These are phyloP conservation scores for Homalodisca vitripennis DNA, from an alignment of 1,140 invertebrate genomes.

Conservation along the genomic window DNA sequence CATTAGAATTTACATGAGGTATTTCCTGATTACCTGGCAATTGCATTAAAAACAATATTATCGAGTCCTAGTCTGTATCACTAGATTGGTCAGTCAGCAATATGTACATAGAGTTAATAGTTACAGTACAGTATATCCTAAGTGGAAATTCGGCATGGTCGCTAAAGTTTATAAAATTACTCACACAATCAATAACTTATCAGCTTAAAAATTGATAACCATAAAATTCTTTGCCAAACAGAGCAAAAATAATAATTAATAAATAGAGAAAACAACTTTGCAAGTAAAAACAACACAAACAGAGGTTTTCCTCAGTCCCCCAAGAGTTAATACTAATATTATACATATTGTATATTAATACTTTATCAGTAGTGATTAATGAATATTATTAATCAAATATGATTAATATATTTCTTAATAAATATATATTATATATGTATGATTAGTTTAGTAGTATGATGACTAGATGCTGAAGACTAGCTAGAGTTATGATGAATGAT, in stretches of 20 bases:
- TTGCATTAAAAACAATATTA: constrained; percentile 14
- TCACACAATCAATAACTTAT: neutral
- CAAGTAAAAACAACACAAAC: constrained; percentile 2
- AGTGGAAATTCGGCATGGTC: constrained; percentile 26
- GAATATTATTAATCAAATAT: constrained; percentile 28
- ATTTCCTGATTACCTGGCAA: constrained; percentile 13
- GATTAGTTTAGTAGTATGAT: constrained; percentile 25
- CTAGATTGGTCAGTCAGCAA: constrained; percentile 16
- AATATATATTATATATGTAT: constrained; percentile 26
- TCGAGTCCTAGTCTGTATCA: constrained; percentile 1
- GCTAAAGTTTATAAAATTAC: constrained; percentile 23
- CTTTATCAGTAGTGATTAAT: constrained; percentile 27
- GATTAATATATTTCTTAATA: constrained; percentile 27
- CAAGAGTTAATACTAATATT: constrained; percentile 27
- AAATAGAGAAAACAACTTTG: constrained; percentile 25
- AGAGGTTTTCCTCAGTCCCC: neutral
- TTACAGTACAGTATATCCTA: too few relatives aligned
- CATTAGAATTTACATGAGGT: constrained; percentile 13
- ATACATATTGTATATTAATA: constrained; percentile 26
- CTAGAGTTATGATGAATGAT: constrained; percentile 1
- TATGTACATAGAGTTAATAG: constrained; percentile 15
- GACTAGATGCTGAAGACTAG: constrained; percentile 25
- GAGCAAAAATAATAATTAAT: constrained; percentile 18
- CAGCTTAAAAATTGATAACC: constrained; percentile 24
- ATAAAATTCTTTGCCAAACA: constrained; percentile 27